Conservation (phyloP, 2,888 invertebrate genomes). For the Dicranocentrus wangi region DNA sequence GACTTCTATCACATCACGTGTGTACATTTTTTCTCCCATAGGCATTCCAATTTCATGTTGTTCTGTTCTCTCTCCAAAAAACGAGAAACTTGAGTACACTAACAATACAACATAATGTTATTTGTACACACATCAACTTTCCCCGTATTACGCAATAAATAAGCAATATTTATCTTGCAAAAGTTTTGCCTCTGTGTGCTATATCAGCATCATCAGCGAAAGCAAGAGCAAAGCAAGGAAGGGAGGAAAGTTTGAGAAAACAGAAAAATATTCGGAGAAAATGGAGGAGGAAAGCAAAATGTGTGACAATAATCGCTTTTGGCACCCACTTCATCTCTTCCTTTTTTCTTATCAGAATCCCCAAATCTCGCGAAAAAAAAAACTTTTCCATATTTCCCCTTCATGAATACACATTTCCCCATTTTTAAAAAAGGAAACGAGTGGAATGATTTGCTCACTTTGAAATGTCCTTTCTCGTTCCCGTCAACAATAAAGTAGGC, state of each 20-base stretch:
- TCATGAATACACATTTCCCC: conserved; percentile 6
- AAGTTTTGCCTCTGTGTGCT: background rate
- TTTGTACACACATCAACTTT: too few species aligned
- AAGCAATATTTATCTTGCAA: conserved; percentile 11
- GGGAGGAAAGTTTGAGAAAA: background rate
- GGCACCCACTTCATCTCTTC: conserved; percentile 50
- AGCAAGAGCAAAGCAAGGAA: background rate
- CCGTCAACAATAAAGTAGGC: conserved; percentile 72
- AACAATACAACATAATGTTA: too few species aligned
- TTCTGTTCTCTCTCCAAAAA: too few species aligned
- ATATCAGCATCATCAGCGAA: background rate
- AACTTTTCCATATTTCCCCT: conserved; percentile 1
- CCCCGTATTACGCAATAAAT: conserved; percentile 12
- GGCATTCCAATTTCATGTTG: conserved; percentile 1
- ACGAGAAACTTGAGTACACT: too few species aligned
- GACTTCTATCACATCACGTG: background rate
- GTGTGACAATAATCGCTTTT: conserved; percentile 57
- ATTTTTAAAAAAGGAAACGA: conserved; percentile 13
- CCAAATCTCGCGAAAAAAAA: conserved; percentile 8
- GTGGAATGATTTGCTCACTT: conserved; percentile 64
- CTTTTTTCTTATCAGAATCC: conserved; percentile 1
- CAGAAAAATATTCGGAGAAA: background rate
- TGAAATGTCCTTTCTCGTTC: conserved; percentile 72
- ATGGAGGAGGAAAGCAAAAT: background rate
- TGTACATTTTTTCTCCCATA: conserved; percentile 8